Conservation (phyloP, 2,797 vertebrate genomes). For the Ptychadena robeensis region DNA sequence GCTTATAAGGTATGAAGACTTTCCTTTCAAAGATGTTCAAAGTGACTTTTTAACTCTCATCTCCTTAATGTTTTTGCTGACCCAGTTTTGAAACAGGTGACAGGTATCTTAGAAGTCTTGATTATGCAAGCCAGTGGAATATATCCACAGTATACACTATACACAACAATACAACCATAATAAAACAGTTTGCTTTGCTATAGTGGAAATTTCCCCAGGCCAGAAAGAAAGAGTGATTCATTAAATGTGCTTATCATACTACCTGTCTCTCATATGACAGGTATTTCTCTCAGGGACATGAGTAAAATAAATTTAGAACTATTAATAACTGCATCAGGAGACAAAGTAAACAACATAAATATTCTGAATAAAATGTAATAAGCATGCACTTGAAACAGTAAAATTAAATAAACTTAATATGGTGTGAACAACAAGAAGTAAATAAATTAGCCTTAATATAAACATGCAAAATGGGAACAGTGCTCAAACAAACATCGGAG, state of each 20-base stretch:
- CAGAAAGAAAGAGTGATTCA: neutral
- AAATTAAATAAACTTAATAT: slow-evolving; percentile 41
- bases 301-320: neutral
- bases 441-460: slow-evolving; percentile 28
- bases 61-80: neutral
- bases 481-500: neutral
- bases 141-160: neutral
- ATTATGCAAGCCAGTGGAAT: neutral
- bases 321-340: slow-evolving; percentile 14
- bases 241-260: neutral
- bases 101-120: neutral
- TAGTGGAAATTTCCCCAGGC: neutral
- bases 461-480: slow-evolving; percentile 40
- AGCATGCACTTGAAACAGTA: slow-evolving; percentile 36
- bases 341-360: slow-evolving; percentile 36
- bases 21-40: no score
- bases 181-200: neutral
- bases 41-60: no score
- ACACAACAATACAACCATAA: neutral
- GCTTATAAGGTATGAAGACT: neutral
- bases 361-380: slow-evolving; percentile 29
- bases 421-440: slow-evolving; percentile 23
- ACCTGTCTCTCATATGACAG: neutral
- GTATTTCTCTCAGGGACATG: neutral
- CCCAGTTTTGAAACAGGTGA: neutral